Conservation (phyloP, 2,888 invertebrate genomes). For the Liodrosophila aerea region DNA sequence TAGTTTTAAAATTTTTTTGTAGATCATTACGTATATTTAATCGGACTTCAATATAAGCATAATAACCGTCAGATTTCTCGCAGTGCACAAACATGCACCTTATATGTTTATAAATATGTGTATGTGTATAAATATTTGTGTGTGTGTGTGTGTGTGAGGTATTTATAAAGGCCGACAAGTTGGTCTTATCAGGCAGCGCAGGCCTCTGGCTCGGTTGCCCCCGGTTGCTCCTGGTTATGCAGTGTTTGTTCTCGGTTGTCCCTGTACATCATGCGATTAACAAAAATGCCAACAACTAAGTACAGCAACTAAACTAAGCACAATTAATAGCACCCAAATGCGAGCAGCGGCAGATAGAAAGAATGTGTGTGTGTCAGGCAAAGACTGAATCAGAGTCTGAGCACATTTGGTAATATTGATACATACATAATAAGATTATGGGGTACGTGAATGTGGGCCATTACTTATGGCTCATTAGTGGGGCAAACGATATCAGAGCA, state of each 20-base stretch:
- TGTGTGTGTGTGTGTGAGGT: background rate
- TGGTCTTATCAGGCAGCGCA: conserved; percentile 46
- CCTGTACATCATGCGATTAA: conserved; percentile 68
- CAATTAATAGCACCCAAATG: conserved; percentile 64
- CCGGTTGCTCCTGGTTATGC: conserved; percentile 14
- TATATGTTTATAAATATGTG: background rate
- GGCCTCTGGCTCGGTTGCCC: conserved; percentile 22
- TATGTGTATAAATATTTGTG: background rate
- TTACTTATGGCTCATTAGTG: conserved; percentile 68
- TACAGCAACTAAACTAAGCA: conserved; percentile 69
- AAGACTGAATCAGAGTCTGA: no score
- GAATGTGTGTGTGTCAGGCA: conserved; percentile 61
- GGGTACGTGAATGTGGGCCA: conserved; percentile 63
- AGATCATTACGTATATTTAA: no score
- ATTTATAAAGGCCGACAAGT: conserved; percentile 6
- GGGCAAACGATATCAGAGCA: background rate
- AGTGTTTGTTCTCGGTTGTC: conserved; percentile 19
- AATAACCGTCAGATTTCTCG: background rate
- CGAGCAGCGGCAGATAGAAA: conserved; percentile 32
- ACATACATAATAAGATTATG: conserved; percentile 72
- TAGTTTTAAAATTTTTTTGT: no score
- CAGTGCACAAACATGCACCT: conserved; percentile 1
- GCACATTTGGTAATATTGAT: conserved; percentile 60
- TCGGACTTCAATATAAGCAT: no score
- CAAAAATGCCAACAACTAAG: conserved; percentile 73